Conservation (phyloP, 2,888 invertebrate genomes). For the Tipula vernalis region DNA sequence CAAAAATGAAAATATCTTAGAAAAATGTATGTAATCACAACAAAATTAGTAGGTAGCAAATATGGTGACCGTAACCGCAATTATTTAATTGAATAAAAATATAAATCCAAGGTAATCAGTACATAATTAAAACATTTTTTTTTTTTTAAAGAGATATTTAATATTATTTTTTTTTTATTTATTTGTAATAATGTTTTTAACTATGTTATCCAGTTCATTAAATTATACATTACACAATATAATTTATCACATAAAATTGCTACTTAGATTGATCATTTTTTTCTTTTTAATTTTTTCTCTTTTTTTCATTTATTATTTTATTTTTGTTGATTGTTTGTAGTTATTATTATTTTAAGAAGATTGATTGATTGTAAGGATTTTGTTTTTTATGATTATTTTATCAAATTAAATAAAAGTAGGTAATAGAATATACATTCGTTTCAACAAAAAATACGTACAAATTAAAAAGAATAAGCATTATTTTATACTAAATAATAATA, state of each 20-base stretch:
- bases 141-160: not conserved
- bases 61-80: not conserved
- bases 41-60: too few relatives aligned
- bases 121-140: not conserved
- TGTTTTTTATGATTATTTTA: not conserved
- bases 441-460: not conserved
- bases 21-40: not conserved
- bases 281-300: not conserved
- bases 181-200: not conserved
- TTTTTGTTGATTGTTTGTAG: not conserved
- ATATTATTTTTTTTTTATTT: not conserved
- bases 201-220: not conserved
- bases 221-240: conserved; percentile 4
- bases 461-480: not conserved
- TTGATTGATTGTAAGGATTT: not conserved
- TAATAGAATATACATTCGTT: not conserved
- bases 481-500: not conserved
- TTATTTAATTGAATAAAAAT: not conserved
- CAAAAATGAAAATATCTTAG: too few relatives aligned
- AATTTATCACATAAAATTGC: conserved; percentile 4
- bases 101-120: not conserved
- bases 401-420: not conserved
- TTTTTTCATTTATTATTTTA: not conserved
- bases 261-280: not conserved
- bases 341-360: not conserved